Evolutionary conservation across 2,113 vertebrate genomes (phyloP).

Genomic region (Melanerpes aurifrons): DNA sequence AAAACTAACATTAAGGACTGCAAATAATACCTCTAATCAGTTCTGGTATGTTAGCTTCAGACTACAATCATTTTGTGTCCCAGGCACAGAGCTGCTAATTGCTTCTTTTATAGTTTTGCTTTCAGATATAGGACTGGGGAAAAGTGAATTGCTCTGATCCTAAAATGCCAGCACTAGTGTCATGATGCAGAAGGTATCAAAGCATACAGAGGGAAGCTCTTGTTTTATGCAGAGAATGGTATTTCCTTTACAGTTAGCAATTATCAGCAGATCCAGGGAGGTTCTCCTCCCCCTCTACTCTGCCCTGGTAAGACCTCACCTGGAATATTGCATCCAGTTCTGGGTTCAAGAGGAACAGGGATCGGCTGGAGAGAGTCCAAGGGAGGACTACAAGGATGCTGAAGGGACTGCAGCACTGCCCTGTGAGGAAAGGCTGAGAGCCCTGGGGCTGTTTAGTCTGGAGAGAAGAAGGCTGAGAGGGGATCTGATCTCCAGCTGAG

Average conservation of each 20-base stretch:
- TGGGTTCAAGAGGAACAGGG: too few species aligned
- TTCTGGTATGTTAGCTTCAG: neutral
- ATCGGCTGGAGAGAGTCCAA: too few species aligned
- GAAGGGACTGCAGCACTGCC: too few species aligned
- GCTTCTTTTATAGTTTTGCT: neutral
- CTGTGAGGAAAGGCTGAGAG: too few species aligned
- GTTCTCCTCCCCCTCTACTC: too few species aligned
- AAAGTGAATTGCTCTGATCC: neutral
- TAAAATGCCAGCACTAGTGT: neutral
- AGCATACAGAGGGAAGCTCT: neutral
- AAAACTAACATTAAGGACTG: neutral
- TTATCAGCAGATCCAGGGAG: neutral
- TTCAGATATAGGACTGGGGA: neutral
- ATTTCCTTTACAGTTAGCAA: neutral
- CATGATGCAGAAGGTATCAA: neutral
- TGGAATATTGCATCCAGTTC: too few species aligned
- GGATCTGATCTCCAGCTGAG: too few species aligned
- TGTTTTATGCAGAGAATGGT: neutral
- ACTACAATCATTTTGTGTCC: neutral
- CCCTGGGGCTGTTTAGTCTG: too few species aligned
- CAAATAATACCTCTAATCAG: neutral
- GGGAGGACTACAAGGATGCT: too few species aligned
- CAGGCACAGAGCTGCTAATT: neutral
- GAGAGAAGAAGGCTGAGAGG: too few species aligned
- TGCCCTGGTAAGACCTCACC: too few species aligned